Evolutionary conservation across 2,888 invertebrate species (phyloP), one percentile per base, ranked within the genome.

Genomic region (Gisinianus flammeolus): DNA sequence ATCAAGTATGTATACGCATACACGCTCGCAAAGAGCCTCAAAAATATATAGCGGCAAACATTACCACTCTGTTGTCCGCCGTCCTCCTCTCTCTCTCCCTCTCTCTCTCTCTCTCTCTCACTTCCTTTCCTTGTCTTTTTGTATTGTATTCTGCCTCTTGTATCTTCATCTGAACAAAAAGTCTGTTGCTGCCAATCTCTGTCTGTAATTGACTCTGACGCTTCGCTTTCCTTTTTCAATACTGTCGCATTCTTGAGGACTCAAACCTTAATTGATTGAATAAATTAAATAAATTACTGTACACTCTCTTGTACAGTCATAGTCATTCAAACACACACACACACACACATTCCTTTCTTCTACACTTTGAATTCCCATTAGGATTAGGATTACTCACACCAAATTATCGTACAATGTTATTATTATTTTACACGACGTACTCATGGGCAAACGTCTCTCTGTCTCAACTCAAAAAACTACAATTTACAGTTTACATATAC

Each of bases 171-270:
- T n/a, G 62, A 73, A 73, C 56, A 28, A 62, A 76, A 76, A 70
- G 68, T 58, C n/a, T n/a, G n/a, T n/a, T n/a, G 44, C 76, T 70
- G 76, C 62, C 76, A 76, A 76, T 76, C 76, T 58, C 58, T 62
- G 76, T 58, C 58, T 62, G 76, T 76, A 76, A 76, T 76, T 76
- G 76, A 76, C 69, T 28, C 76, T 76, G 76, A 69, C 76, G 76
- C 76, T 76, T 30, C 56, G 68, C 54, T 10, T 56, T n/a, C 58
- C 76, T 44, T 31, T 75, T 26, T 72, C 33, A 58, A 58, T 56
- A 71, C 28, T 71, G 71, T 71, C 71, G 54, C 56, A 71, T 71
- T 10, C 31, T 44, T 6, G n/a, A 4, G n/a, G 19, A 6, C 62
- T 62, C 24, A 62, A 6, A 62, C 62, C 24, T 56, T 72, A 72